Evolutionary conservation across 2,113 vertebrate genomes (phyloP), one percentile per base, ranked within the genome.

Genomic region (Sciurus niger): DNA sequence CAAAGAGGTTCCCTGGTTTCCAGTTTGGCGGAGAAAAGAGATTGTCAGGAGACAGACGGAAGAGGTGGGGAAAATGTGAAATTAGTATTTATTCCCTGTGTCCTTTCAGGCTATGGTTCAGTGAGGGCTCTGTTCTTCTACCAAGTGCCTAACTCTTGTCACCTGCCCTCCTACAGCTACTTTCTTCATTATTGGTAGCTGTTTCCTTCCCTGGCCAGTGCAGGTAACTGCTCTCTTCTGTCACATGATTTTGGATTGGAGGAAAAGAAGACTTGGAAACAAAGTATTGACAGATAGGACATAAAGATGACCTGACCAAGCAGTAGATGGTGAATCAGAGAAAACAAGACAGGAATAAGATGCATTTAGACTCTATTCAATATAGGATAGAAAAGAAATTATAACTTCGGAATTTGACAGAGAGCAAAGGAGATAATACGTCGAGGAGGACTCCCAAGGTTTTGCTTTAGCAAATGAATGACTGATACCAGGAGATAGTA

Each of bases 271-370:
- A 78, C 51, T 43, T 43, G 11, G 17, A 68, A 20, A 24, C 14
- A 70, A 90, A 78, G 12, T 80, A 70, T 67, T 51, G 40, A 25
- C 32, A 73, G n/a, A 60, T 32, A 17, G 16, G 30, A 74, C 85
- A 46, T 48, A 58, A 32, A 28, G 30, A 79, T 22, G 30, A 37
- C 55, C 34, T 60, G 30, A 67, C 53, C 37, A 40, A 85, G 18
- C 22, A 28, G 16, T 77, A 32, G 46, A 53, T 17, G 16, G 8
- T 11, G 14, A 84, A 6, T 90, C 11, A 51, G 43, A 93, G 74
- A 79, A 93, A 85, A 80, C 12, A 55, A 22, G 58, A 80, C 40
- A 94, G 12, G 88, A 70, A 74, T 78, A 51, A 92, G 20, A 82
- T 63, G 25, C 4, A 76, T 8, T 86, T 72, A 80, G 20, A 72